These are phyloP conservation scores for Dipodomys ordii DNA, from an alignment of 2,113 vertebrate genomes.

Conservation along the genomic window DNA sequence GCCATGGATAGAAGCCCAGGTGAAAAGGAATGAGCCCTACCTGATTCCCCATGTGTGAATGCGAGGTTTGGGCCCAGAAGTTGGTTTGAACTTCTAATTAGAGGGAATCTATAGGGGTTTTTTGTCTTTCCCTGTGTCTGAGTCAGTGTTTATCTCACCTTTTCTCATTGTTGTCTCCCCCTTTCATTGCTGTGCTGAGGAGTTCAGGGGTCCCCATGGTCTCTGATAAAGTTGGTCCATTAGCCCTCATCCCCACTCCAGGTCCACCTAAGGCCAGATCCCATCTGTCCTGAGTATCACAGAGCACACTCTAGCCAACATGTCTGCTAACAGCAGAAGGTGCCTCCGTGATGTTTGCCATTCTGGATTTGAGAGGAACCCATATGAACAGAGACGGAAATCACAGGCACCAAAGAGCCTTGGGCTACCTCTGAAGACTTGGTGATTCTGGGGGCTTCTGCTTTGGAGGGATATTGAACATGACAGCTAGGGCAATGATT, in stretches of 20 bases:
- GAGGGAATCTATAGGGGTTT: accelerated
- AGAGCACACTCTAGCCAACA: background rate
- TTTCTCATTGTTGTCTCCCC: background rate
- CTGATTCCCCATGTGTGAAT: background rate
- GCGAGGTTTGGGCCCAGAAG: background rate
- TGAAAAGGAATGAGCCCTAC: background rate
- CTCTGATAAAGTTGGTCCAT: background rate
- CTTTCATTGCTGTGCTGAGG: background rate
- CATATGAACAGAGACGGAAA: background rate
- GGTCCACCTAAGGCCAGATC: background rate
- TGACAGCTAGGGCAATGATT: too few species aligned
- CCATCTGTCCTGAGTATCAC: background rate
- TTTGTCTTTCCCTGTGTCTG: background rate
- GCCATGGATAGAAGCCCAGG: background rate
- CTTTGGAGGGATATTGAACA: accelerated
- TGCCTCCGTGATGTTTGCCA: too few species aligned
- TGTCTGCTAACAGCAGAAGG: background rate
- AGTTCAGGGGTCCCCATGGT: background rate
- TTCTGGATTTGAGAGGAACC: accelerated
- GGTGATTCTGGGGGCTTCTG: background rate
- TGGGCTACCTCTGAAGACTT: background rate
- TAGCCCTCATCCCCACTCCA: too few species aligned
- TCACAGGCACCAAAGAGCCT: too few species aligned
- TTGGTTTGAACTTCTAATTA: background rate
- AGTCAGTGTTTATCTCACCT: background rate